These are phyloP conservation scores for Mormyrus proboscirostris DNA, from an alignment of 2,797 vertebrate species.

Conservation along the genomic window DNA sequence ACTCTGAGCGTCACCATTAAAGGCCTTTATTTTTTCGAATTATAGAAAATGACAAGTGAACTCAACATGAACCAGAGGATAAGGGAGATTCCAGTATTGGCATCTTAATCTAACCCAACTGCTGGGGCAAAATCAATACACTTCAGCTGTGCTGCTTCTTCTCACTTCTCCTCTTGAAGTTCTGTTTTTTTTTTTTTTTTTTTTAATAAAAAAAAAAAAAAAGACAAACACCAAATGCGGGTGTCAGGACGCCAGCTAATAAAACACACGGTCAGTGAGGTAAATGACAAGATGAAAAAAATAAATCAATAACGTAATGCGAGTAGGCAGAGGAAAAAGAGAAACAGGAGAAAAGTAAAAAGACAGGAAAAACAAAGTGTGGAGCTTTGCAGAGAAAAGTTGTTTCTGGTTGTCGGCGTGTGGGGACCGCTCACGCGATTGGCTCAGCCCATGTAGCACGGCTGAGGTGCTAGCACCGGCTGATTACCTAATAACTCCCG, in stretches of 20 bases:
- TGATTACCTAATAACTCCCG: constrained; percentile 97
- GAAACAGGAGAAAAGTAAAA: constrained; percentile 59
- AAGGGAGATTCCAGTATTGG: constrained; percentile 73
- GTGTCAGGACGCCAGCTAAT: not conserved
- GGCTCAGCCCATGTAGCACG: constrained; percentile 77
- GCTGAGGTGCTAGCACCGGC: constrained; percentile 87
- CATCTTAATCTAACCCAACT: constrained; percentile 80
- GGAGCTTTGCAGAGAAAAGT: constrained; percentile 67
- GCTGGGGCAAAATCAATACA: constrained; percentile 79
- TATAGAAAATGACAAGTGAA: constrained; percentile 73
- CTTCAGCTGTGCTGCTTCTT: constrained; percentile 73
- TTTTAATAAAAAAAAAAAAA: constrained; percentile 46
- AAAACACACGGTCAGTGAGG: constrained; percentile 28
- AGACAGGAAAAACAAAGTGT: constrained; percentile 76
- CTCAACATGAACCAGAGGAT: constrained; percentile 74
- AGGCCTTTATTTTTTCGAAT: not conserved
- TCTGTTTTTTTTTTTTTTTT: constrained; percentile 34
- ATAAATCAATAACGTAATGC: constrained; percentile 64
- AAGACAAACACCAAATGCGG: constrained; percentile 4
- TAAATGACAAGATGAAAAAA: constrained; percentile 29
- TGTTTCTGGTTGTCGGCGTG: constrained; percentile 86
- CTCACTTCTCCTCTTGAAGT: constrained; percentile 66
- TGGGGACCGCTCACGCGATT: constrained; percentile 82
- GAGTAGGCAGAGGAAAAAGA: constrained; percentile 68
- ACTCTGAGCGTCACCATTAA: not conserved